Evolutionary conservation across 2,113 vertebrate species (phyloP).

Genomic region (Grantiella picta): DNA sequence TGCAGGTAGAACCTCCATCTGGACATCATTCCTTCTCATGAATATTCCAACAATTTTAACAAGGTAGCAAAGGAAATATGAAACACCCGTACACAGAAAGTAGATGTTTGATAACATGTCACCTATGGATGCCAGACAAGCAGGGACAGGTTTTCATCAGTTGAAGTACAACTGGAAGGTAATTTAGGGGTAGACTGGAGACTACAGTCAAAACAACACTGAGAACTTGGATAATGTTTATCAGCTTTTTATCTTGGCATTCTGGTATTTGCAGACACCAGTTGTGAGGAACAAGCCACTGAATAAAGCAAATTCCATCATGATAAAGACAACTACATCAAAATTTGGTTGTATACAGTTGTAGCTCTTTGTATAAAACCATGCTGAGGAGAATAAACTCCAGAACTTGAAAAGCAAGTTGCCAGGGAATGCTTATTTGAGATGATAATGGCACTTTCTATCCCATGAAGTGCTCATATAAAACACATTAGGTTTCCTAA

Average conservation of each 20-base stretch:
- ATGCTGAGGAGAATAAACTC: background rate
- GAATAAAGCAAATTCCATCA: background rate
- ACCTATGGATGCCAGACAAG: slow-evolving; percentile 32
- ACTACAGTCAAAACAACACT: background rate
- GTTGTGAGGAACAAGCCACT: background rate
- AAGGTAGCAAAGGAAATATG: slow-evolving; percentile 62
- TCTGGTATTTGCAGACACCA: background rate
- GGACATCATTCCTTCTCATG: slow-evolving; percentile 77
- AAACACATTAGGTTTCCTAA: background rate
- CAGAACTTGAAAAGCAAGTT: background rate
- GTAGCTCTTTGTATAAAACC: background rate
- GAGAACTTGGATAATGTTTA: background rate
- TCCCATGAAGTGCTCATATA: background rate
- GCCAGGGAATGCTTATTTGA: background rate
- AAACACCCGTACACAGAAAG: slow-evolving; percentile 30
- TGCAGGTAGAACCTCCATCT: slow-evolving; percentile 86
- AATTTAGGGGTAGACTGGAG: background rate
- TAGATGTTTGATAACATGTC: background rate
- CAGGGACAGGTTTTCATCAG: slow-evolving; percentile 17
- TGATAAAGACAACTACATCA: background rate
- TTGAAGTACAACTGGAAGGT: background rate
- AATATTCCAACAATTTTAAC: slow-evolving; percentile 84
- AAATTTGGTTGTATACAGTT: background rate
- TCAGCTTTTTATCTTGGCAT: background rate
- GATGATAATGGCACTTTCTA: background rate